These are phyloP conservation scores for Drosophila pectinifera DNA, from an alignment of 1,140 invertebrate genomes.

Conservation along the genomic window DNA sequence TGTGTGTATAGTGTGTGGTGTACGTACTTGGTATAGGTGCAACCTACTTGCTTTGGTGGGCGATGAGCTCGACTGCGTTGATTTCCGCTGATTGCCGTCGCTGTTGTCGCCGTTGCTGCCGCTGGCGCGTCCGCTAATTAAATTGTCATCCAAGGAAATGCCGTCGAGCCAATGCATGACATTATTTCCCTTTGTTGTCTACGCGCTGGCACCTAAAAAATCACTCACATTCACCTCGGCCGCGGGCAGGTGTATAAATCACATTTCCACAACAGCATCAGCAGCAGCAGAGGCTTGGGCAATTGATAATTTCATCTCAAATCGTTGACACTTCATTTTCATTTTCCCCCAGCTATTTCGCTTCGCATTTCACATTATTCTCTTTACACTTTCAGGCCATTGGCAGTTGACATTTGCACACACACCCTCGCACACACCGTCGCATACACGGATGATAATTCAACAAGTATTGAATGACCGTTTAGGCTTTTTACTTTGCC, in stretches of 20 bases:
- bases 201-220: constrained; percentile 33
- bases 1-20: constrained; percentile 20
- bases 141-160: constrained; percentile 84
- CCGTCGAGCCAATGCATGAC: constrained; percentile 85
- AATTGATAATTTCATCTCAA: constrained; percentile 61
- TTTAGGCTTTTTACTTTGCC: constrained; percentile 38
- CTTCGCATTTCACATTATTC: constrained; percentile 33
- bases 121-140: constrained; percentile 83
- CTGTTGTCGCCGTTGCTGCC: constrained; percentile 78
- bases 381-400: constrained; percentile 40
- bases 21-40: constrained; percentile 40
- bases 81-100: constrained; percentile 78
- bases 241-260: constrained; percentile 45
- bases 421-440: background rate
- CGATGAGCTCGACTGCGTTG: constrained; percentile 75
- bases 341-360: constrained; percentile 14
- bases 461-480: constrained; percentile 69
- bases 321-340: constrained; percentile 61
- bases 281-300: constrained; percentile 25
- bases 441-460: constrained; percentile 39
- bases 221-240: constrained; percentile 18
- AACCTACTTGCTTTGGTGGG: constrained; percentile 83
- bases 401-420: constrained; percentile 55
- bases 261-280: constrained; percentile 18
- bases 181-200: constrained; percentile 72